A percentile compares a stretch with the other conserved stretches of the same genome.
phyloP scores from a whole-genome alignment of 2,888 invertebrate genomes.

The Morinoia aosen region DNA sequence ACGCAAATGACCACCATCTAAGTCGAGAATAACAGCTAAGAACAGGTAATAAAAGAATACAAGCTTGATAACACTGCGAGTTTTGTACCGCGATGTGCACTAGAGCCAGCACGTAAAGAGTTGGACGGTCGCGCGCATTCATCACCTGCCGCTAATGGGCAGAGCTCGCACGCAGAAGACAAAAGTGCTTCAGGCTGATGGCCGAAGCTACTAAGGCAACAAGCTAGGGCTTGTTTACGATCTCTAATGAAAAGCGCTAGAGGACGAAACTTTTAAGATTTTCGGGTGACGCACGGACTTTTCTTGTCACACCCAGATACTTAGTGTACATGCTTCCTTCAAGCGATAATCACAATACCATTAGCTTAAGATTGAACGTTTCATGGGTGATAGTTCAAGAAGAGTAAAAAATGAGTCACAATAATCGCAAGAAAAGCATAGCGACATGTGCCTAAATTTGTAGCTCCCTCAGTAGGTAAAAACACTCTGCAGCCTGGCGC shows the following conservation, averaged over 20 bases:
- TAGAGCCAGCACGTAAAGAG: background rate
- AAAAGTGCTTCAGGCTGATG: background rate
- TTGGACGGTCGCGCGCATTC: background rate
- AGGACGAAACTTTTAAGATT: background rate
- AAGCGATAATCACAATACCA: background rate
- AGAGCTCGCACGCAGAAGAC: background rate
- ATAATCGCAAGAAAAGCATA: too few species aligned
- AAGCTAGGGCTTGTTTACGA: background rate
- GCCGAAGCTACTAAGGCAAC: background rate
- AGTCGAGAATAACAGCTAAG: background rate
- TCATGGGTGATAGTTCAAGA: background rate
- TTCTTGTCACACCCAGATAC: background rate
- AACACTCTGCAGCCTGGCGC: too few species aligned
- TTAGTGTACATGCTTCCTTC: background rate
- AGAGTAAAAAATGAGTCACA: too few species aligned
- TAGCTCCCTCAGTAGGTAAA: too few species aligned
- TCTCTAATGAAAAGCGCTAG: background rate
- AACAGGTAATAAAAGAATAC: conserved; percentile 9
- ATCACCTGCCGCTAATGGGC: background rate
- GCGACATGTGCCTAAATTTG: too few species aligned
- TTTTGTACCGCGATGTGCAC: background rate
- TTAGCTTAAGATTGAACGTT: background rate
- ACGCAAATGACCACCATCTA: background rate
- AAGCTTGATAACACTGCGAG: background rate
- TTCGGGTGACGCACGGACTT: background rate